Evolutionary conservation across 2,113 vertebrate species (phyloP).

Genomic region (Pica pica): DNA sequence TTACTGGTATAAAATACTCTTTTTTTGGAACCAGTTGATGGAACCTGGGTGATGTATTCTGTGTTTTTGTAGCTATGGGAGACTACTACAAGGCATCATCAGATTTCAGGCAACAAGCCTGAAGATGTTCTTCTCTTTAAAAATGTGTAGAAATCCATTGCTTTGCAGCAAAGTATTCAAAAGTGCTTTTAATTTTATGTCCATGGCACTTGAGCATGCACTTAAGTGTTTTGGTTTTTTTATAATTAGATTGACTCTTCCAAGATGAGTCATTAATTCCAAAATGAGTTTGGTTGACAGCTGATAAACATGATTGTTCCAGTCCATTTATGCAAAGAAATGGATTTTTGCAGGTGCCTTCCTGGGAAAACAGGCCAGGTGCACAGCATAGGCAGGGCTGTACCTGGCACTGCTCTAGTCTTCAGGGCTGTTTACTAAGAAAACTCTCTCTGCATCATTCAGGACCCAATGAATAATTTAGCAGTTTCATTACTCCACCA

Average conservation of each 20-base stretch:
- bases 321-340: background rate
- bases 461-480: slow-evolving; percentile 57
- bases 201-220: background rate
- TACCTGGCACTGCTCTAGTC: background rate
- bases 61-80: background rate
- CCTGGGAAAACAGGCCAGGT: background rate
- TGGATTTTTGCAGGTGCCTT: background rate
- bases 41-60: background rate
- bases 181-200: background rate
- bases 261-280: background rate
- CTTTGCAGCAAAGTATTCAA: background rate
- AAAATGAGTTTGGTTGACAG: background rate
- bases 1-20: background rate
- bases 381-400: background rate
- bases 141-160: background rate
- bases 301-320: background rate
- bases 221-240: background rate
- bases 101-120: background rate
- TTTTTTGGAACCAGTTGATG: background rate
- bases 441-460: slow-evolving; percentile 14
- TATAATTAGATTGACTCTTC: background rate
- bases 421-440: background rate
- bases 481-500: background rate
- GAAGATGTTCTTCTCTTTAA: background rate
- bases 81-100: background rate